Evolutionary conservation across 2,888 invertebrate genomes (phyloP).

Genomic region (Sphaeridia pumilis): DNA sequence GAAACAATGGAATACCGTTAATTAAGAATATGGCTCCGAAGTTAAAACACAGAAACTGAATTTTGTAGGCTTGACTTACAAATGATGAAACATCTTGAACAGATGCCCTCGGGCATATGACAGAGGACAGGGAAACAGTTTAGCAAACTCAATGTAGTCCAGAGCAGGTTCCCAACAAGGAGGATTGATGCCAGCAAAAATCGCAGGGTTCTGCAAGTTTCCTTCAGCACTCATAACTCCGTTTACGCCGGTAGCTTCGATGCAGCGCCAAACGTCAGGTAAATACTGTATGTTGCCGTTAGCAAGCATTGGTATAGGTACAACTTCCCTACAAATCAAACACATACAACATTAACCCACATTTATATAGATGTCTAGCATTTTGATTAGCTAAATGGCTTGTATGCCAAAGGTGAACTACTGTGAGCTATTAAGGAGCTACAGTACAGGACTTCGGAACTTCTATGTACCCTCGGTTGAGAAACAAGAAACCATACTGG

Average conservation of each 20-base stretch:
- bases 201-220: constrained; percentile 90
- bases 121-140: constrained; percentile 71
- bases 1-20: constrained; percentile 6
- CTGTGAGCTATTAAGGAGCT: too few relatives aligned
- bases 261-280: constrained; percentile 72
- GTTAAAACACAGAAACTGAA: neutral
- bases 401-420: neutral
- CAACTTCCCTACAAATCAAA: constrained; percentile 51
- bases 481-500: too few relatives aligned
- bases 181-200: constrained; percentile 65
- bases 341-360: neutral
- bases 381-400: neutral
- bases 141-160: constrained; percentile 73
- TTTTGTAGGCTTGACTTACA: constrained; percentile 44
- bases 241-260: constrained; percentile 69
- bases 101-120: constrained; percentile 88
- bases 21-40: neutral
- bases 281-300: constrained; percentile 94
- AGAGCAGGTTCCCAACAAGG: constrained; percentile 77
- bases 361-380: neutral
- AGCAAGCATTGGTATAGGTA: constrained; percentile 87
- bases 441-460: too few relatives aligned
- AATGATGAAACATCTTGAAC: constrained; percentile 90
- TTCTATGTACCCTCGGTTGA: too few relatives aligned
- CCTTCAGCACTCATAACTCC: constrained; percentile 92